Percentiles rank a stretch among this genome's conserved stretches.
Conservation (phyloP, 2,888 invertebrate species). For the Oscheius sp. region DNA sequence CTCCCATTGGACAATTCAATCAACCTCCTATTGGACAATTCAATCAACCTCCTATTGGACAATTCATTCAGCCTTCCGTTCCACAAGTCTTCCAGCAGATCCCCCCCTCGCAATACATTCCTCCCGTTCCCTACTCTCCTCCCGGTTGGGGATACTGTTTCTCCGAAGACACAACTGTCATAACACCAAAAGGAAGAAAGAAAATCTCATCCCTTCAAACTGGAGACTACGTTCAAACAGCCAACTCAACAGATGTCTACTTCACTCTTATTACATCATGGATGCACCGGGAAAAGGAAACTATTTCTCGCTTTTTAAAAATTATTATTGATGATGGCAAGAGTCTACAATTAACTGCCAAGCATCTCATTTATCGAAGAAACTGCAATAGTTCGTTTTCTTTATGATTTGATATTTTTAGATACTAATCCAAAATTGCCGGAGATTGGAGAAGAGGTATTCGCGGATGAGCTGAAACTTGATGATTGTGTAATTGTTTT, state of each 20-base stretch:
- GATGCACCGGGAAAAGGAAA: constrained; percentile 38
- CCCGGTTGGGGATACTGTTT: constrained; percentile 35
- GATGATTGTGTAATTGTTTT: constrained; percentile 40
- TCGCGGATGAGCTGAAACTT: constrained; percentile 34
- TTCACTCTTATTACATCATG: constrained; percentile 35
- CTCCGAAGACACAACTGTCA: constrained; percentile 46
- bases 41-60: neutral
- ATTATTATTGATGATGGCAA: constrained; percentile 47
- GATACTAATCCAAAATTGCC: constrained; percentile 34
- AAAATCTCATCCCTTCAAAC: constrained; percentile 43
- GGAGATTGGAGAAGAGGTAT: constrained; percentile 37
- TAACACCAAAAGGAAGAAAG: constrained; percentile 43
- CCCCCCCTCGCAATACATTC: neutral
- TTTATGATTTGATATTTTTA: constrained; percentile 24
- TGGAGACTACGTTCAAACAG: constrained; percentile 47
- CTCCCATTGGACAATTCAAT: neutral
- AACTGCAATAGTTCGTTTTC: constrained; percentile 23
- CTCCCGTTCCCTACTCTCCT: neutral
- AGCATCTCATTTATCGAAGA: constrained; percentile 43
- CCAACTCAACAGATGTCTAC: constrained; percentile 30
- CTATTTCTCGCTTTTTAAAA: constrained; percentile 35
- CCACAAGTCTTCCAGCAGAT: neutral
- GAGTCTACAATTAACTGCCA: constrained; percentile 39
- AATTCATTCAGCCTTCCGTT: neutral
- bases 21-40: neutral